Percentiles rank a stretch among this genome's conserved stretches.
phyloP scores from a whole-genome alignment of 2,113 vertebrate species.

The Apaloderma vittatum region DNA sequence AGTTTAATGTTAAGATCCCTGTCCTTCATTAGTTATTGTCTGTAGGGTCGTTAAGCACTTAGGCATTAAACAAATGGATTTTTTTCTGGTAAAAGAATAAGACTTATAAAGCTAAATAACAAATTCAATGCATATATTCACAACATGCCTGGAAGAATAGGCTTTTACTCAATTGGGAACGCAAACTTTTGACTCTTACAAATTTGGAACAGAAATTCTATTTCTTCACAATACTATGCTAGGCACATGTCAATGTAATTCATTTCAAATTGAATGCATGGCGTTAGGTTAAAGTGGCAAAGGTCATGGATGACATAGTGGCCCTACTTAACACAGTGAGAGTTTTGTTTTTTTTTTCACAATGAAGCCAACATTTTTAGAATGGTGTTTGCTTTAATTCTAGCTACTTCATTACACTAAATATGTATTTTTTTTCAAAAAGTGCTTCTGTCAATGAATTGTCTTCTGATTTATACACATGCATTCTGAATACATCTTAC shows the following conservation, averaged over 20 bases:
- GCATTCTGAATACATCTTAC: background rate
- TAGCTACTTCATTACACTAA: background rate
- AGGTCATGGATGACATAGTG: background rate
- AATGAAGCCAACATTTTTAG: background rate
- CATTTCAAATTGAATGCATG: background rate
- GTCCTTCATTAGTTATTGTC: background rate
- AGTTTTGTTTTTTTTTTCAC: no score
- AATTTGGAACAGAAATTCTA: background rate
- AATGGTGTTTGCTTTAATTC: background rate
- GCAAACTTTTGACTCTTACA: background rate
- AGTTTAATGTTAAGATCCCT: background rate
- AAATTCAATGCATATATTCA: background rate
- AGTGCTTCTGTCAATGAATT: background rate
- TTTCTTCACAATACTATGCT: background rate
- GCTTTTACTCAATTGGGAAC: background rate
- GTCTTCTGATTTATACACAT: background rate
- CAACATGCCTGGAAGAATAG: background rate
- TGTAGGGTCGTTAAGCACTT: background rate
- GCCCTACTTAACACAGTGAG: accelerated
- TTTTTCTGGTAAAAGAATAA: background rate
- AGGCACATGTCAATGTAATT: background rate
- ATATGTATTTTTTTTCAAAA: background rate
- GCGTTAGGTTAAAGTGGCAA: background rate
- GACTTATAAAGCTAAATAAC: background rate
- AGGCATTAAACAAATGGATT: background rate